phyloP scores from a whole-genome alignment of 1,140 invertebrate species.

The Bombus consobrinus region DNA sequence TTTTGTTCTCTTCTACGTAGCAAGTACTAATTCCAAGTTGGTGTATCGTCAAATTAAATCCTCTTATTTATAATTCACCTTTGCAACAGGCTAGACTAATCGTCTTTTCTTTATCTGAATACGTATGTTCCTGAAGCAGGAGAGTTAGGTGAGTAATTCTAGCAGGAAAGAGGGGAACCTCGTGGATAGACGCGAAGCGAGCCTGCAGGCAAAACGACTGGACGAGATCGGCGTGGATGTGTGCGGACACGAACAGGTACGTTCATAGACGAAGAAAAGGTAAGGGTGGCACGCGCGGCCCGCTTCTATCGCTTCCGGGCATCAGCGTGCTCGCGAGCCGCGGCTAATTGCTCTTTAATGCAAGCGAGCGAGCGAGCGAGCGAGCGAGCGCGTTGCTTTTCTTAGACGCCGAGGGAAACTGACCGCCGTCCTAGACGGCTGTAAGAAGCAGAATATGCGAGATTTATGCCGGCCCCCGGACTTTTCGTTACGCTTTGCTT shows the following conservation, averaged over 20 bases:
- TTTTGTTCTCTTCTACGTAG: background rate
- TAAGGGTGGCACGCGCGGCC: slow-evolving; percentile 80
- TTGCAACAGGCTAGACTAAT: no score
- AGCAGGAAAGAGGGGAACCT: slow-evolving; percentile 28
- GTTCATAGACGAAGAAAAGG: slow-evolving; percentile 68
- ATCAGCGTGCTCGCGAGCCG: slow-evolving; percentile 81
- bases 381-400: slow-evolving; percentile 75
- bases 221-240: slow-evolving; percentile 6
- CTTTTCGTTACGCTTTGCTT: slow-evolving; percentile 32
- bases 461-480: slow-evolving; percentile 11
- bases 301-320: slow-evolving; percentile 81
- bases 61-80: background rate
- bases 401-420: slow-evolving; percentile 60
- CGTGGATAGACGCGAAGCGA: slow-evolving; percentile 39
- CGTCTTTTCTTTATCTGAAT: slow-evolving; percentile 1
- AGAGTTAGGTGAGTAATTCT: slow-evolving; percentile 27
- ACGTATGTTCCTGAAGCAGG: background rate
- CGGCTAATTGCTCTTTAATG: slow-evolving; percentile 82
- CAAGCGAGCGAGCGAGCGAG: slow-evolving; percentile 68
- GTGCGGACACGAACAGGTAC: slow-evolving; percentile 27
- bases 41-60: background rate
- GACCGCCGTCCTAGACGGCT: slow-evolving; percentile 8
- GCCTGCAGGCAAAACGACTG: slow-evolving; percentile 39
- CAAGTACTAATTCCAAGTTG: background rate
- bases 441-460: slow-evolving; percentile 21